Conservation (phyloP, 2,797 vertebrate genomes). For the Salarias fasciatus region DNA sequence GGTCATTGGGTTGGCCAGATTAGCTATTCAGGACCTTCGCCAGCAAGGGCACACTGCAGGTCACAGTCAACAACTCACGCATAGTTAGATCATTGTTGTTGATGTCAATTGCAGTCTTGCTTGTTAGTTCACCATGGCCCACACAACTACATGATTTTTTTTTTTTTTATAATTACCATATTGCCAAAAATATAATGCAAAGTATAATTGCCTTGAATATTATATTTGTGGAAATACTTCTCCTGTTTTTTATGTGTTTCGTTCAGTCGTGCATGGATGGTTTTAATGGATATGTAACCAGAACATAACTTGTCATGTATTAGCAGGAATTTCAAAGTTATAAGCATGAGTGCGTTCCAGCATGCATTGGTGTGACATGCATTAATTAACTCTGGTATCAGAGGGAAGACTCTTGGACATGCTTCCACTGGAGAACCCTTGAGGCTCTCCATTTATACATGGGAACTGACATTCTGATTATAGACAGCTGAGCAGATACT, state of each 20-base stretch:
- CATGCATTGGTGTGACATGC: constrained; percentile 56
- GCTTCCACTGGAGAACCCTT: constrained; percentile 34
- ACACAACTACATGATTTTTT: no score
- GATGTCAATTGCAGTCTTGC: constrained; percentile 19
- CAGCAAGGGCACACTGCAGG: constrained; percentile 35
- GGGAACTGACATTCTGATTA: constrained; percentile 65
- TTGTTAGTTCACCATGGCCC: constrained; percentile 2
- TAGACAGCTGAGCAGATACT: constrained; percentile 52
- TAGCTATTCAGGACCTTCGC: constrained; percentile 37
- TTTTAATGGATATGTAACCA: constrained; percentile 32
- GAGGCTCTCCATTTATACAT: constrained; percentile 33
- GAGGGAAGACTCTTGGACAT: constrained; percentile 45
- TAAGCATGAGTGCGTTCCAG: constrained; percentile 49
- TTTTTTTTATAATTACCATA: no score
- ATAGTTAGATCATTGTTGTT: constrained; percentile 23
- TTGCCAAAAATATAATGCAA: not conserved
- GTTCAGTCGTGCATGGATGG: constrained; percentile 36
- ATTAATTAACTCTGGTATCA: constrained; percentile 58
- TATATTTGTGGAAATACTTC: constrained; percentile 2
- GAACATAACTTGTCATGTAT: constrained; percentile 31
- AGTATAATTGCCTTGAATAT: constrained; percentile 1
- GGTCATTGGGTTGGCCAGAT: constrained; percentile 35
- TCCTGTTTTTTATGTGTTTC: no score
- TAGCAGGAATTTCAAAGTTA: constrained; percentile 32
- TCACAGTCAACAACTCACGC: constrained; percentile 42